Evolutionary conservation across 2,797 vertebrate genomes (phyloP).

Genomic region (Danio tinwini): DNA sequence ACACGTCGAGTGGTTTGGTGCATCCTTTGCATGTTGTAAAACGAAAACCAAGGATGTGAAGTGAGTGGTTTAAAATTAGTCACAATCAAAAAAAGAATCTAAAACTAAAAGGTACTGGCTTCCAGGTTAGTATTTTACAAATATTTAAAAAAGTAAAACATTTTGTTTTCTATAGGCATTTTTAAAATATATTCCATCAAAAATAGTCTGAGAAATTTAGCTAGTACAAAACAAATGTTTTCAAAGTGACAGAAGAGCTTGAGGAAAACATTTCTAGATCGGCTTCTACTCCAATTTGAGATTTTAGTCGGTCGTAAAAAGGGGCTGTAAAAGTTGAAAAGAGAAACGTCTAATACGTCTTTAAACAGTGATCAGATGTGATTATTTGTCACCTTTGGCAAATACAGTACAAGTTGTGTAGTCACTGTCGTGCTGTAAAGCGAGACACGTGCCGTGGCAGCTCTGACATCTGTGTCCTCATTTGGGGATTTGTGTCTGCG

Average conservation of each 20-base stretch:
- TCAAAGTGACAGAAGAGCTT: constrained; percentile 75
- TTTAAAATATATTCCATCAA: constrained; percentile 90
- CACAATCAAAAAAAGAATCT: constrained; percentile 49
- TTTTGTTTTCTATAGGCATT: constrained; percentile 82
- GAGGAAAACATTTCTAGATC: constrained; percentile 64
- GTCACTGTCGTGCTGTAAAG: constrained; percentile 63
- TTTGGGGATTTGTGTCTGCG: constrained; percentile 53
- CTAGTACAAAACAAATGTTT: constrained; percentile 83
- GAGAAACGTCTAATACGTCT: constrained; percentile 54
- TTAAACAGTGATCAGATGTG: constrained; percentile 48
- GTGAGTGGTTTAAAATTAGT: constrained; percentile 69
- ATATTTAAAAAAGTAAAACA: constrained; percentile 85
- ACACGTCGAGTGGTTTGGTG: constrained; percentile 50
- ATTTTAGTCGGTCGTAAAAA: constrained; percentile 57
- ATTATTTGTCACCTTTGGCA: constrained; percentile 78
- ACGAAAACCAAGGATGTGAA: constrained; percentile 66
- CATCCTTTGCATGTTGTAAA: constrained; percentile 60
- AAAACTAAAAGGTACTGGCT: constrained; percentile 55
- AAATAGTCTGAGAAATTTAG: constrained; percentile 85
- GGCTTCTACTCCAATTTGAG: constrained; percentile 55
- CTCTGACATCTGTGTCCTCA: constrained; percentile 56
- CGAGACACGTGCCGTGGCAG: constrained; percentile 65
- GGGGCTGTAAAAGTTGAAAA: constrained; percentile 50
- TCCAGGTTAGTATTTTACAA: constrained; percentile 84
- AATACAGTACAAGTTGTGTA: constrained; percentile 71